A percentile compares a stretch with the other conserved stretches of the same genome.
Conservation (phyloP, 2,888 invertebrate species). For the Helicoverpa assulta region DNA sequence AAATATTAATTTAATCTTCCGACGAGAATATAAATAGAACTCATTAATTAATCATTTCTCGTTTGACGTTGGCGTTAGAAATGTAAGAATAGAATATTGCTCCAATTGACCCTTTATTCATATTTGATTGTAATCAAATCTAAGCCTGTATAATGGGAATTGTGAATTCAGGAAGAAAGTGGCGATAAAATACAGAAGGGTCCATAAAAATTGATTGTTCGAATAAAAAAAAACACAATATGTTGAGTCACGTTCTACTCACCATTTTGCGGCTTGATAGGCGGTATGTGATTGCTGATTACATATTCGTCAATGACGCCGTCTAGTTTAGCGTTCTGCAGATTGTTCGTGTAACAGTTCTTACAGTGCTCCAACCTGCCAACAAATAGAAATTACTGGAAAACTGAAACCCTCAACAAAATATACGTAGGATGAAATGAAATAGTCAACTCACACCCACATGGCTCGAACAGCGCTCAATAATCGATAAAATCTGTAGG, state of each 20-base stretch:
- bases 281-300: slow-evolving; percentile 87
- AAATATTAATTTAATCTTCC: no score
- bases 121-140: slow-evolving; percentile 12
- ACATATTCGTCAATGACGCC: slow-evolving; percentile 87
- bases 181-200: no score
- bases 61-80: slow-evolving; percentile 15
- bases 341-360: slow-evolving; percentile 96
- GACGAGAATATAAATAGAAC: no score
- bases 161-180: slow-evolving; percentile 13
- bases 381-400: slow-evolving; percentile 53
- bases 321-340: slow-evolving; percentile 87
- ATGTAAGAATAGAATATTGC: slow-evolving; percentile 11
- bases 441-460: slow-evolving; percentile 40
- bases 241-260: slow-evolving; percentile 57
- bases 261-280: slow-evolving; percentile 87
- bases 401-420: not conserved
- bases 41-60: slow-evolving; percentile 2
- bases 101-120: slow-evolving; percentile 1
- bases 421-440: slow-evolving; percentile 2
- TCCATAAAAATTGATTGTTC: not conserved
- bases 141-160: slow-evolving; percentile 12
- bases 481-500: slow-evolving; percentile 30
- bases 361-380: slow-evolving; percentile 91
- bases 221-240: not conserved
- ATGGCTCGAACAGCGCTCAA: slow-evolving; percentile 15